A percentile compares a stretch with the other conserved stretches of the same genome.
These are phyloP conservation scores for Euwallacea fornicatus DNA, from an alignment of 1,140 invertebrate genomes.

Conservation along the genomic window DNA sequence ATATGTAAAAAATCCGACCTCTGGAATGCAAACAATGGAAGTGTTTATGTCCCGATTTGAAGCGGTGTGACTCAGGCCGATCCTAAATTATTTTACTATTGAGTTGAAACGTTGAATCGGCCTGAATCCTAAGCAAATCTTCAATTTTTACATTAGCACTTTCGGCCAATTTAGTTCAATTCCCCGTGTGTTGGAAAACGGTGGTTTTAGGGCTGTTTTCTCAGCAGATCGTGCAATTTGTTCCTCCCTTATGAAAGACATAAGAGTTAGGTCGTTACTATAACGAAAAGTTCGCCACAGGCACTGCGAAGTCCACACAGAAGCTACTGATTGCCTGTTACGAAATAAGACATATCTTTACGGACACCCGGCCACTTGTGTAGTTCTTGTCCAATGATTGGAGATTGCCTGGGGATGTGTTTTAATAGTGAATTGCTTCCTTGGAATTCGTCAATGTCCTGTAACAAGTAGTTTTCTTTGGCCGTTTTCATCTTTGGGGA, in stretches of 20 bases:
- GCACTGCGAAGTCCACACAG: constrained; percentile 28
- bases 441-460: constrained; percentile 38
- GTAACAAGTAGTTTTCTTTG: constrained; percentile 38
- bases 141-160: too few species aligned
- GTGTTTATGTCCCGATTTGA: too few species aligned
- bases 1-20: too few species aligned
- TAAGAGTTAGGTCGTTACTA: constrained; percentile 15
- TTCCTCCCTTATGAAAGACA: not conserved
- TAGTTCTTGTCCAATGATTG: constrained; percentile 44
- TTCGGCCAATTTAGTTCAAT: too few species aligned
- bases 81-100: too few species aligned
- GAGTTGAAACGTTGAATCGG: too few species aligned
- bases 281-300: constrained; percentile 39
- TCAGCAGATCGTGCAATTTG: not conserved
- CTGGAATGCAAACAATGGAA: too few species aligned
- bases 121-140: too few species aligned
- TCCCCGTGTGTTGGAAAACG: too few species aligned
- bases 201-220: too few species aligned
- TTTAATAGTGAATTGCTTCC: constrained; percentile 41
- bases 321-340: constrained; percentile 42
- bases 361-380: constrained; percentile 36
- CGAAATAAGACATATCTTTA: constrained; percentile 31
- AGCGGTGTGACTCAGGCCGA: too few species aligned
- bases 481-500: constrained; percentile 30
- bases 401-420: constrained; percentile 35